Conservation (phyloP, 2,797 vertebrate species). For the Oryzias sinensis region DNA sequence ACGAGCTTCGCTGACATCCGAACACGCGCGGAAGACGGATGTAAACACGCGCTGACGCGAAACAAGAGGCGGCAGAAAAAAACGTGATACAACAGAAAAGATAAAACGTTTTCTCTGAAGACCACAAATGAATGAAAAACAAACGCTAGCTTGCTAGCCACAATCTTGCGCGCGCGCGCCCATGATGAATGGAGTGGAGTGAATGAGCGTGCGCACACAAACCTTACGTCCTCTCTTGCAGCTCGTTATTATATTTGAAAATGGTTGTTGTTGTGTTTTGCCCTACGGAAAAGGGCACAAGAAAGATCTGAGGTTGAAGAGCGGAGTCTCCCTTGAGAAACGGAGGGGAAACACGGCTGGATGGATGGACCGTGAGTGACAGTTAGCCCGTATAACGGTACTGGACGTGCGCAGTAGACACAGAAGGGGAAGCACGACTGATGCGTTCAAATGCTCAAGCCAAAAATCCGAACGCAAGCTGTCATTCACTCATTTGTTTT, state of each 20-base stretch:
- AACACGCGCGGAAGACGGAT: neutral
- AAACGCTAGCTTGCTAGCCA: conserved; percentile 44
- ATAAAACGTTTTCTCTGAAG: neutral
- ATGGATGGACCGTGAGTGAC: conserved; percentile 29
- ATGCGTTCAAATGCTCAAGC: conserved; percentile 22
- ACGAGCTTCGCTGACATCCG: conserved; percentile 5
- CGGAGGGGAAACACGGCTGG: neutral
- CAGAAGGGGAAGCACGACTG: conserved; percentile 1
- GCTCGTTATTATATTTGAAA: neutral
- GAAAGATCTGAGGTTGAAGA: neutral
- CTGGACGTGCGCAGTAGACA: conserved; percentile 38
- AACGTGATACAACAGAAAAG: neutral
- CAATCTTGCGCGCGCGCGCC: conserved; percentile 30
- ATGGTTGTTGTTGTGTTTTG: neutral
- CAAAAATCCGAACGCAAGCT: no score
- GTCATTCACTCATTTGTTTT: neutral
- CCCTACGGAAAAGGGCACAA: neutral
- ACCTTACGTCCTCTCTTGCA: conserved; percentile 43
- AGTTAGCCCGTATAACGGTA: conserved; percentile 41
- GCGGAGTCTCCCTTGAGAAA: neutral
- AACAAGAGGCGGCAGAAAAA: accelerated
- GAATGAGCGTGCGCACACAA: conserved; percentile 50
- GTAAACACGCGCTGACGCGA: neutral
- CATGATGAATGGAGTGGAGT: conserved; percentile 24
- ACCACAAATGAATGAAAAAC: conserved; percentile 12